These are phyloP conservation scores for Anneissia japonica DNA, from an alignment of 35 echinoderm and acorn worm species.

Conservation along the genomic window DNA sequence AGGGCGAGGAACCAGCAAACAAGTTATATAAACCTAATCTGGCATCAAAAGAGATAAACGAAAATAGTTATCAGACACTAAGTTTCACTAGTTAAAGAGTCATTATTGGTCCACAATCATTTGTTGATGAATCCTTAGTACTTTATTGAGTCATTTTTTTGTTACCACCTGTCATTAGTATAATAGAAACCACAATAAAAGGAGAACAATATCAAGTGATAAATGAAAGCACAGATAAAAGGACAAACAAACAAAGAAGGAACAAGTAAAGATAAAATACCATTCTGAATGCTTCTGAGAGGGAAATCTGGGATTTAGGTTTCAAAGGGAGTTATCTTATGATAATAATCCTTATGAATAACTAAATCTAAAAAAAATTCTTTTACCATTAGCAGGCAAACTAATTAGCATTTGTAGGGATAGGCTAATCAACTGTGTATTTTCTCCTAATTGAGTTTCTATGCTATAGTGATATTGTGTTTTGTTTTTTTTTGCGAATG, in stretches of 20 bases:
- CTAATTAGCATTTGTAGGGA: not conserved
- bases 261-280: not conserved
- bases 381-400: not conserved
- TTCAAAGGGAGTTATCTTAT: not conserved
- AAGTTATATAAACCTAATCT: not conserved
- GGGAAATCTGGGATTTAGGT: not conserved
- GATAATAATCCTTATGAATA: not conserved
- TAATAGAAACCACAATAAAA: not conserved
- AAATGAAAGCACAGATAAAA: not conserved
- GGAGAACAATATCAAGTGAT: not conserved
- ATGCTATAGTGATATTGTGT: too few relatives aligned
- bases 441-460: too few relatives aligned
- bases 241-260: not conserved
- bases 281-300: not conserved
- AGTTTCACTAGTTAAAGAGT: not conserved
- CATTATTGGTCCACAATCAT: not conserved
- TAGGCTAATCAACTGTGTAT: too few relatives aligned
- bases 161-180: not conserved
- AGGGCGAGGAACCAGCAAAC: too few relatives aligned
- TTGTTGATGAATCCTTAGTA: not conserved
- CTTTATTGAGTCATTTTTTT: not conserved
- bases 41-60: not conserved
- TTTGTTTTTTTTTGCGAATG: too few relatives aligned
- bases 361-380: not conserved
- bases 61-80: not conserved